Base-by-base conservation (phyloP, 2,113 vertebrate genomes). In the Syngnathus typhle region DNA sequence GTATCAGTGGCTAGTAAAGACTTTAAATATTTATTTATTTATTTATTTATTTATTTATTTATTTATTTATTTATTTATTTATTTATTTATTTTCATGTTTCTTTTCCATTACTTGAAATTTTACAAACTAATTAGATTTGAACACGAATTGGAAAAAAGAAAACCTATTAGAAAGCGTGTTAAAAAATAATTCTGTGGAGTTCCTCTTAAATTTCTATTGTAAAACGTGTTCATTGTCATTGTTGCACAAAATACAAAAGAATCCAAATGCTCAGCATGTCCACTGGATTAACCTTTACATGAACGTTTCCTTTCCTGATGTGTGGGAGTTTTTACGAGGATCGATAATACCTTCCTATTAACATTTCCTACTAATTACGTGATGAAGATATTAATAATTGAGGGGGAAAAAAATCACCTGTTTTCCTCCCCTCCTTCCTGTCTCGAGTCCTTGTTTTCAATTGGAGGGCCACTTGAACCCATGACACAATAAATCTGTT, bases 261-360 rank as follows among this genome's bases (percentile, higher is more conserved):
- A 32, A 56, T 32, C 23, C 12, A 36, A 56, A 56, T 15, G 27
- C 2, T 13, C 55, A 56, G 27, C 55, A 32, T 13, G 8, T 36
- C 21, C 27, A 15, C 55, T 32, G 27, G 27, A 56, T 56, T 56
- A 36, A 56, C 55, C 27, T 36, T 71, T 79, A 86, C 84, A 86
- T 82, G 85, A 86, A 82, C 75, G 70, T 64, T 67, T 23, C 61
- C 54, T 77, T 72, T 73, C 68, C 41, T 61, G 79, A 79, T 79
- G 73, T 72, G 82, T 68, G 78, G 79, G 84, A 83, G 72, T 71
- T 47, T 56, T 15, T 73, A 58, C 68, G 12, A 69, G 78, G 71
- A 94, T 93, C 93, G 92, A 95, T 94, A 94, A 87, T 85, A 90
- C 67, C 84, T 93, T 87, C 94, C 94, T 92, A 94, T 94, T 93